Evolutionary conservation across 2,888 invertebrate species (phyloP), one percentile per base, ranked within the genome.

Genomic region (Chloromyia formosa): DNA sequence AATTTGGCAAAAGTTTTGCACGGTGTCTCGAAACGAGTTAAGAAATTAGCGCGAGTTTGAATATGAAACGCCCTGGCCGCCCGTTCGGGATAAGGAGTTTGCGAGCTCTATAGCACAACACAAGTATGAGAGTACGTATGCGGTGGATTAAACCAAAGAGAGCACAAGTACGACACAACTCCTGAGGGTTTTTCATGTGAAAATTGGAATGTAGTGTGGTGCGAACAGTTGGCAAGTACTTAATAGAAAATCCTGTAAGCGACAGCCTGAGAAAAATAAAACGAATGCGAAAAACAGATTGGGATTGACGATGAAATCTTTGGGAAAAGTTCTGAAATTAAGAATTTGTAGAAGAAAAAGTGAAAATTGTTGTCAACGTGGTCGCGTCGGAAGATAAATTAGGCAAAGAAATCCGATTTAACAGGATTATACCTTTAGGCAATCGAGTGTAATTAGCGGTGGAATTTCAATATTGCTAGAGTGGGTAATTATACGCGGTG

Each of bases 201-300:
- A 66, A 66, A 66, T 49, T 66, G 16, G 45, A 49, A 66, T 49
- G 49, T 45, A 66, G 66, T 20, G 20, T 66, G 66, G 66, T 66
- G 66, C n/a, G 66, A 66, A 66, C 66, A 66, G 66, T 66, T 66
- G 66, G 45, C 66, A 66, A 66, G 35, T 66, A 42, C 66, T 66
- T 66, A 49, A 66, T 66, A 49, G 66, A 49, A 49, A 49, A 49
- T 49, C 49, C 49, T 49, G 49, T 49, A 49, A 49, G 49, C 49
- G 49, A 49, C 49, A 49, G 49, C 49, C 14, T 49, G 49, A 49
- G 49, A 49, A 49, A 49, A n/a, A n/a, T 12, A 49, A 49, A 49
- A 49, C 16, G 16, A 49, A 49, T 35, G 27, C 27, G 7, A 35
- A 35, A 7, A 35, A 35, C 27, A 35, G 27, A 35, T 35, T 35